Base-by-base conservation (phyloP, 2,888 invertebrate genomes). In the Sinhomidia bicolor region DNA sequence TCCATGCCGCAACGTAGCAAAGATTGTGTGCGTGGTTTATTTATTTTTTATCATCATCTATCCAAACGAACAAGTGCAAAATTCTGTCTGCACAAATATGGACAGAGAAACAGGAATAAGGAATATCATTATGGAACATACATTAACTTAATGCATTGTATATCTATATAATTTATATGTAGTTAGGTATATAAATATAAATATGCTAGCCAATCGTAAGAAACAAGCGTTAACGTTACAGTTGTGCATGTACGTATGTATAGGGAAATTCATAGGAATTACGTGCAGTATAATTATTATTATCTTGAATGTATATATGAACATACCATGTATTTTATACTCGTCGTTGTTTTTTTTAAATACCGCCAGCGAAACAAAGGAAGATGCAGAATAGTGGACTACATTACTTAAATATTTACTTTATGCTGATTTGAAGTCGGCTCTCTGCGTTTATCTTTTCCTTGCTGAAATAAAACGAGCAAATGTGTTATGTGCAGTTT, bases 21-120 rank as follows among this genome's bases (percentile, higher is more conserved):
- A 12, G 10, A 26, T 26, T 60, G 60, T 65, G 54, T 71, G 71
- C 71, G 23, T 71, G 26, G 44, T 71, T 44, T 44, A 44, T 26
- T 23, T 23, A 20, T 44, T 44, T 23, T n/a, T n/a, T 20, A 36
- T n/a, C 36, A 36, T 26, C 74, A 71, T 65, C 32, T 3, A 10
- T n/a, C 14, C 14, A 71, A 23, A 71, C 17, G 7, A 51, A 26
- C 23, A 44, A 60, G 80, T 82, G 82, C 82, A 82, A 82, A 82
- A 82, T 41, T 80, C 26, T 26, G 10, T 62, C 10, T 74, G 74
- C 47, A 26, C 74, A 74, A 47, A 74, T 74, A 47, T 74, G 74
- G 74, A 44, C 47, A 51, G 47, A 74, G 74, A 47, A 47, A 47
- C 47, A 74, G 74, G 74, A 74, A 71, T 71, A 20, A 44, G 71